These are phyloP conservation scores for Drosophila maculinotata DNA, from an alignment of 2,888 invertebrate genomes.

Conservation along the genomic window DNA sequence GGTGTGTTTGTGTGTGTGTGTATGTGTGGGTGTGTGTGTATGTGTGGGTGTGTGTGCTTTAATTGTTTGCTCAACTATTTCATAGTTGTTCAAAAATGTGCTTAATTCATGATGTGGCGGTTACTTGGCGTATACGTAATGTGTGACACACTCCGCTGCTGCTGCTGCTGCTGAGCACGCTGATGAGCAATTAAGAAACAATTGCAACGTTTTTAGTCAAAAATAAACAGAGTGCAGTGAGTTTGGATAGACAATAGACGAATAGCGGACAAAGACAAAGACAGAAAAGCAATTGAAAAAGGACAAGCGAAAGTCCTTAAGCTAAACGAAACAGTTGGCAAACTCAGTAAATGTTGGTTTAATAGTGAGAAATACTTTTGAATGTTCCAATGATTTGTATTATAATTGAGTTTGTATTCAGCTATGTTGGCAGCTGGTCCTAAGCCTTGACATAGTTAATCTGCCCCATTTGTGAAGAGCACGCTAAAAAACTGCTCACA, in stretches of 20 bases:
- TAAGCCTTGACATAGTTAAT: conserved; percentile 4
- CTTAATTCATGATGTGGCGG: conserved; percentile 67
- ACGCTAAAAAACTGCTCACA: conserved; percentile 55
- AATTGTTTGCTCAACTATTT: conserved; percentile 66
- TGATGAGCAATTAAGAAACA: conserved; percentile 80
- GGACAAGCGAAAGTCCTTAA: conserved; percentile 3
- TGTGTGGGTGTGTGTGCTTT: conserved; percentile 21
- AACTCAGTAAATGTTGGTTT: neutral
- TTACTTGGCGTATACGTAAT: conserved; percentile 73
- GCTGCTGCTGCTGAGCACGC: conserved; percentile 13
- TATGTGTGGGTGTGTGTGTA: neutral
- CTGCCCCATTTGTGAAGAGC: neutral
- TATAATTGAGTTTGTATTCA: neutral
- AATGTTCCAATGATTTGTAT: neutral
- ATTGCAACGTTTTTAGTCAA: conserved; percentile 67
- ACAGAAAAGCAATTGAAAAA: conserved; percentile 11
- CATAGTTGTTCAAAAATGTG: conserved; percentile 71
- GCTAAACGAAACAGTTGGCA: conserved; percentile 1
- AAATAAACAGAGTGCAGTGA: conserved; percentile 56
- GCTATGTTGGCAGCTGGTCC: neutral
- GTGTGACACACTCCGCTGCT: conserved; percentile 40
- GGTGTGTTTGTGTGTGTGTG: conserved; percentile 23
- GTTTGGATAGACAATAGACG: conserved; percentile 29
- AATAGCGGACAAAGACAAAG: conserved; percentile 14
- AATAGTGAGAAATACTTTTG: too few species aligned